A percentile compares a stretch with the other conserved stretches of the same genome.
Evolutionary conservation across 2,888 invertebrate genomes (phyloP).

Genomic region (Linhomoeus sp.): DNA sequence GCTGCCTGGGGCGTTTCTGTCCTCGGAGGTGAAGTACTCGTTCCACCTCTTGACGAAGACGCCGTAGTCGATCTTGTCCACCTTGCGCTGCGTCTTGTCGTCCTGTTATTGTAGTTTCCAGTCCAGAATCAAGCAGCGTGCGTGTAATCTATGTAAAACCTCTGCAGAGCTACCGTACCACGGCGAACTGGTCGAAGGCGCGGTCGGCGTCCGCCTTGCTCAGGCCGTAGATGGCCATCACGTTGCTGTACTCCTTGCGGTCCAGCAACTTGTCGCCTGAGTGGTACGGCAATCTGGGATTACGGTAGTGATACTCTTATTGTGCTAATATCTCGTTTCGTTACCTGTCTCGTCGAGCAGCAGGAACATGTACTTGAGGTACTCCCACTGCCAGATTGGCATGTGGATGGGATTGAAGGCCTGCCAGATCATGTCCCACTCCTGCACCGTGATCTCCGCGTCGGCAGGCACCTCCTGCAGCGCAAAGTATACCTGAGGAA

Average conservation of each 20-base stretch:
- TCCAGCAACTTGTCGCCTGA: constrained; percentile 8
- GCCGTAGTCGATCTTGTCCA: constrained; percentile 6
- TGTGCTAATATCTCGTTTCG: neutral
- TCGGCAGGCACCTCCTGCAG: constrained; percentile 3
- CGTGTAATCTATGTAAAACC: neutral
- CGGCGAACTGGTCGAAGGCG: constrained; percentile 4
- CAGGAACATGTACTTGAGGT: constrained; percentile 9
- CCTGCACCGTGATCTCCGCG: constrained; percentile 2
- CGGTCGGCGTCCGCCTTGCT: neutral
- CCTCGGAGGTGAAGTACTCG: constrained; percentile 5
- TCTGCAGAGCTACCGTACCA: neutral
- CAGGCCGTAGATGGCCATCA: constrained; percentile 7
- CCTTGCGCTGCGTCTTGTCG: neutral
- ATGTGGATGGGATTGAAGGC: constrained; percentile 6
- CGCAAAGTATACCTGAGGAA: too few species aligned
- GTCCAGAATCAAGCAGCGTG: neutral
- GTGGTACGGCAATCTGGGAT: neutral
- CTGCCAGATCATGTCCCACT: constrained; percentile 7
- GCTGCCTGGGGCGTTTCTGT: constrained; percentile 4
- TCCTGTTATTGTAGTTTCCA: neutral
- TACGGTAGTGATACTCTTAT: neutral
- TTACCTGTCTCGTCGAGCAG: constrained; percentile 3
- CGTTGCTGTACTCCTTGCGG: constrained; percentile 5
- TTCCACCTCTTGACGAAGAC: constrained; percentile 7
- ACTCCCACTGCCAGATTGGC: constrained; percentile 9